Evolutionary conservation across 2,113 vertebrate genomes (phyloP).

Genomic region (Calidris pugnax): DNA sequence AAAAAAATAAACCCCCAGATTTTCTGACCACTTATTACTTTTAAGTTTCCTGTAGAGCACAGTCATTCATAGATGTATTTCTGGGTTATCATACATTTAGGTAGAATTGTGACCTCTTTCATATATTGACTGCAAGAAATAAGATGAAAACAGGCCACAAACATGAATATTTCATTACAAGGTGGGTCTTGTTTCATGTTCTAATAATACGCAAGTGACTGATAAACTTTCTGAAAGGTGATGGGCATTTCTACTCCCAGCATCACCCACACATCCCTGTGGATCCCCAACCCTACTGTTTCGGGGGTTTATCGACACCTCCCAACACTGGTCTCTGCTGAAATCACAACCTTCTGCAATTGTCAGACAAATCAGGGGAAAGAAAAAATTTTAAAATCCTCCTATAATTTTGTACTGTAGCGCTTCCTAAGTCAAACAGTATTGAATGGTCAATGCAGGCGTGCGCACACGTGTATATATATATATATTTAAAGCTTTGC

Average conservation of each 20-base stretch:
- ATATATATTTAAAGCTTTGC: neutral
- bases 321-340: neutral
- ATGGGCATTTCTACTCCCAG: neutral
- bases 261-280: neutral
- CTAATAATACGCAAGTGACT: neutral
- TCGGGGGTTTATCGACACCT: neutral
- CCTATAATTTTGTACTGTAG: neutral
- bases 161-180: neutral
- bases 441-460: accelerated
- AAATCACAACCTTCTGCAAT: neutral
- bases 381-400: neutral
- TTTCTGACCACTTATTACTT: neutral
- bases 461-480: accelerated
- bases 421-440: neutral
- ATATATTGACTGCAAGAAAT: no score
- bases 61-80: neutral
- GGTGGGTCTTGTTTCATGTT: neutral
- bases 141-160: neutral
- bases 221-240: neutral
- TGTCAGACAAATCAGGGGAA: neutral
- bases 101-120: neutral
- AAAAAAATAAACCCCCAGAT: neutral
- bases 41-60: neutral
- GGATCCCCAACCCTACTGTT: neutral
- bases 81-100: neutral